Evolutionary conservation across 1,140 invertebrate species (phyloP).

Genomic region (Zaprionus camerounensis): DNA sequence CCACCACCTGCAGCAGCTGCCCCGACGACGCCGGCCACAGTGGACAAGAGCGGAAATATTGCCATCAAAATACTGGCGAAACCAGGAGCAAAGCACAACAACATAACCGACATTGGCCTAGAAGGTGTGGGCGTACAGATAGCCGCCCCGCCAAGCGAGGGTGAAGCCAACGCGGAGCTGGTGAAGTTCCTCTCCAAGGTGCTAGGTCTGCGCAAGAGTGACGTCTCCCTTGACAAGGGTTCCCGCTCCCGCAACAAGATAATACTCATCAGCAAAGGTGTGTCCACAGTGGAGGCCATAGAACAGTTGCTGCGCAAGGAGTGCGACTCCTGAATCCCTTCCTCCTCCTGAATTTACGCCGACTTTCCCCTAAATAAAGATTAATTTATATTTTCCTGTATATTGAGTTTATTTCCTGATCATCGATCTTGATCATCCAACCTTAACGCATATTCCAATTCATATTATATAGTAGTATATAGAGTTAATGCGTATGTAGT

Average conservation of each 20-base stretch:
- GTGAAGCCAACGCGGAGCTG: conserved; percentile 91
- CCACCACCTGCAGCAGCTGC: conserved; percentile 40
- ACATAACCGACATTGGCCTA: conserved; percentile 87
- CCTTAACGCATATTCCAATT: conserved; percentile 50
- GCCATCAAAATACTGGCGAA: conserved; percentile 89
- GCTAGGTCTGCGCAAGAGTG: conserved; percentile 88
- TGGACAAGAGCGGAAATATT: conserved; percentile 87
- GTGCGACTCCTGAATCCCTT: conserved; percentile 45
- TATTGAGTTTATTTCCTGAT: conserved; percentile 46
- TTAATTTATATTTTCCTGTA: conserved; percentile 34
- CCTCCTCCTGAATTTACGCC: neutral
- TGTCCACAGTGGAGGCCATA: conserved; percentile 60
- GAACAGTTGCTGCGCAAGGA: conserved; percentile 62
- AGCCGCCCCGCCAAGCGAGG: conserved; percentile 90
- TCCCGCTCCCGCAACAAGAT: conserved; percentile 83
- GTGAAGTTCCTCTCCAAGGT: conserved; percentile 89
- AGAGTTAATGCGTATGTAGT: conserved; percentile 64
- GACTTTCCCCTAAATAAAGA: neutral
- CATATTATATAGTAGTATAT: conserved; percentile 10
- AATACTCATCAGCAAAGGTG: conserved; percentile 77
- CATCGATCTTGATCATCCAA: conserved; percentile 69
- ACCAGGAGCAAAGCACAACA: conserved; percentile 90
- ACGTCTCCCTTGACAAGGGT: conserved; percentile 87
- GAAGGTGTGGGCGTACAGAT: conserved; percentile 88
- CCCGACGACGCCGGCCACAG: conserved; percentile 84